Evolutionary conservation across 37 sponge, comb jelly and placozoan species (phyloP), one percentile per base, ranked within the genome.

Genomic region (Halichondria panicea): DNA sequence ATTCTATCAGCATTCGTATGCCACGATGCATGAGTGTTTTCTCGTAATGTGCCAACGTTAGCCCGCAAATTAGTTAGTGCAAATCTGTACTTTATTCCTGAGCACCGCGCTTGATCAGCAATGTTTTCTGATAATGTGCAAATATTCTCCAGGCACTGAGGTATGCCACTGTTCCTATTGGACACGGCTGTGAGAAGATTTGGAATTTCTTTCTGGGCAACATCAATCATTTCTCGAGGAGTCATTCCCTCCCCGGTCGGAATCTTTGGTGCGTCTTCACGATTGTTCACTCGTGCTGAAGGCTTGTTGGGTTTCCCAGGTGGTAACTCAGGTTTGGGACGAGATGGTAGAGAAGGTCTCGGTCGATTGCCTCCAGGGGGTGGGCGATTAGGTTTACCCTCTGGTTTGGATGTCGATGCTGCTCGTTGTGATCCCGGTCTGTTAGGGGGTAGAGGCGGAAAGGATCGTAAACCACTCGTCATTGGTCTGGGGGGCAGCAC

Each of bases 1-100:
- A 79, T 44, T 53, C 68, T 73, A 8, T 40, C 48, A 2, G 54
- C 45, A 73, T 73, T 77, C 28, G 25, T 66, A 36, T 86, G 66
- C 82, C 82, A 81, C 6, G 39, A 9, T 9, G 63, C 44, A 41
- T 43, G 48, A 22, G 73, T 22, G 28, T 39, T 40, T 8, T 72
- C 80, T 13, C 71, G 41, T 22, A 86, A 69, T 11, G 54, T 63
- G 21, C 54, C 53, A 11, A 79, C 1, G 7, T 77, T 38, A 13
- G 61, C 24, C 28, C 75, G 55, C 15, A 86, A 35, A 1, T 28
- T 22, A 22, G 81, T 37, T 25, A 67, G 34, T 33, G 35, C 31
- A 4, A 30, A 34, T 12, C 62, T 30, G 7, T 67, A 66, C 40
- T n/a, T 2, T 18, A 78, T 48, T 21, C 48, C 4, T 24, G 69